Evolutionary conservation across 1,140 invertebrate genomes (phyloP), one percentile per base, ranked within the genome.

Genomic region (Helicorthomorpha holstii): DNA sequence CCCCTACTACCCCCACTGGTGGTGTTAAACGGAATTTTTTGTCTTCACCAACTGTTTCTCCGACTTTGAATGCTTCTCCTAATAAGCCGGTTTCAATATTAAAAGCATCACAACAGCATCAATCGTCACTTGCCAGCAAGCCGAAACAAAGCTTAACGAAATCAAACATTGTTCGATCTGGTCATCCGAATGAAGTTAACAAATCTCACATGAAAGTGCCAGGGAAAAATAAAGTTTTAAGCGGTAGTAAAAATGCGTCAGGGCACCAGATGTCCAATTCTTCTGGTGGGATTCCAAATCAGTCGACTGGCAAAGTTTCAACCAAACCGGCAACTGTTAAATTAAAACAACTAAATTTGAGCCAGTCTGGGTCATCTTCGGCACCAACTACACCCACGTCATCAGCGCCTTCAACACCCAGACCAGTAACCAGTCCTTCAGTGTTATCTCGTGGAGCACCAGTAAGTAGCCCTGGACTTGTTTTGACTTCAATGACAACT

Each of bases 321-420:
- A n/a, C n/a, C n/a, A 59, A 59, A 29, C 50, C 57, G 24, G 42
- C 57, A 26, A 52, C 52, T 24, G 19, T 58, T 3, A 56, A 57
- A 23, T 42, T 59, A 19, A 59, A 59, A 49, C 54, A 57, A 26
- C 48, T 57, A 4, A 49, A 46, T 46, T 19, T 57, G 7, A 41
- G 57, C n/a, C 43, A n/a, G n/a, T n/a, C 56, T 34, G 27, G 54
- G 1, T 50, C 54, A 29, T 27, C 34, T 19, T 48, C 56, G 12
- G 54, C 51, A 22, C 26, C 58, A 7, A 51, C 54, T 24, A 48
- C 54, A n/a, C 22, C 48, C 22, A 34, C 56, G 22, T 19, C 51
- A 38, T 50, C 52, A 21, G 4, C 48, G 27, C 21, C 26, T 19
- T 19, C 22, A 19, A 26, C 16, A 7, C 12, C 38, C 21, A 42